These are phyloP conservation scores for Rana temporaria DNA, from an alignment of 2,113 vertebrate species.

Conservation along the genomic window DNA sequence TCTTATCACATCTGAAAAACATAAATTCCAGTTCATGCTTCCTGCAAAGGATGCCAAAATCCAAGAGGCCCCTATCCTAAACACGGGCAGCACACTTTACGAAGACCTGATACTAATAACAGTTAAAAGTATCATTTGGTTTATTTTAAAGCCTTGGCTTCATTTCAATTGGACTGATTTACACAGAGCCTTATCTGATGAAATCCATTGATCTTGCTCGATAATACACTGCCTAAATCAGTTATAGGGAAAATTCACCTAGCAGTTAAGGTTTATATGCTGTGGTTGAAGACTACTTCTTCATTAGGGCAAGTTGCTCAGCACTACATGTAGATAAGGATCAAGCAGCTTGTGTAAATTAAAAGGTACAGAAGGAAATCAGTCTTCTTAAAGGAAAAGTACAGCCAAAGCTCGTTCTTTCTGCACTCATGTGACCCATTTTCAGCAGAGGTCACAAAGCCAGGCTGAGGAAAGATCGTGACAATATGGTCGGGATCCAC, in stretches of 20 bases:
- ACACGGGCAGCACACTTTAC: not conserved
- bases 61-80: slow-evolving; percentile 15
- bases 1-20: slow-evolving; percentile 39
- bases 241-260: not conserved
- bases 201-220: not conserved
- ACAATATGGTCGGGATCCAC: no score
- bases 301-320: no score
- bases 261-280: not conserved
- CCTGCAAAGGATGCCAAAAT: slow-evolving; percentile 19
- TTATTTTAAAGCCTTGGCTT: not conserved
- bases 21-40: slow-evolving; percentile 6
- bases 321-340: not conserved
- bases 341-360: not conserved
- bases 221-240: not conserved
- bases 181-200: not conserved
- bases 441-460: no score
- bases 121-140: not conserved
- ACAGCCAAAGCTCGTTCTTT: no score
- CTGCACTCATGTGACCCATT: no score
- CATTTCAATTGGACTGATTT: not conserved
- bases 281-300: no score
- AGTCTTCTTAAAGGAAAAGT: no score
- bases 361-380: not conserved
- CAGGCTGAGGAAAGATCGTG: no score
- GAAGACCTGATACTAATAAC: not conserved